Evolutionary conservation across 2,888 invertebrate species (phyloP), one percentile per base, ranked within the genome.

Genomic region (Drosophila longiperda): DNA sequence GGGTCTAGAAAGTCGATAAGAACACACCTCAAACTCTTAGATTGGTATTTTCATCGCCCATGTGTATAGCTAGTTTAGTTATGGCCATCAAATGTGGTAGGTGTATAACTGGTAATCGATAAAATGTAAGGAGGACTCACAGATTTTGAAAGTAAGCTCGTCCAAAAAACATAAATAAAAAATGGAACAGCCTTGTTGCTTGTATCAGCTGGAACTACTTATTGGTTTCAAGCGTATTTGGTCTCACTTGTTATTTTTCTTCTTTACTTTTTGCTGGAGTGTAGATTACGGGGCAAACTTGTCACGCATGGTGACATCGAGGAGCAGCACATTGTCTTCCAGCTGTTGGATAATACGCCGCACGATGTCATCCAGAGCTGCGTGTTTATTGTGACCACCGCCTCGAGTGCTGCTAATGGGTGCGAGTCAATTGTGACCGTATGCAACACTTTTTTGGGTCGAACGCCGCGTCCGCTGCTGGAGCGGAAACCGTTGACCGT

Each of bases 341-440:
- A 91, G 63, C 90, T 90, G 59, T 86, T 91, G 75, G 91, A 91
- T 73, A 89, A 92, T 67, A 91, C 91, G 6, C 79, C 79, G 20
- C 78, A 87, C 65, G 91, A 92, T 65, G 83, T 92, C 59, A 90
- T 91, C 50, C 92, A 91, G 75, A 88, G 82, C 67, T 91, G 91
- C 77, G 91, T 88, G 50, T 91, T 91, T 78, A 85, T 86, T 64
- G 66, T 91, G 26, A 76, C 80, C 70, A 73, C 2, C 15, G 23
- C 45, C 45, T 23, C 23, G 23, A 45, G 72, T 62, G 68, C 62
- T 34, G 84, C 85, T 34, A 86, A 80, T n/a, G 80, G 83, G 67
- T 91, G 91, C 54, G 91, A 91, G 73, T 76, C 81, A 23, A 92
- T 91, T 77, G 79, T 81, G 61, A 90, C 87, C n/a, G 78, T 83